These are phyloP conservation scores for Parotocinclus haroldoi DNA, from an alignment of 2,797 vertebrate species.

Conservation along the genomic window DNA sequence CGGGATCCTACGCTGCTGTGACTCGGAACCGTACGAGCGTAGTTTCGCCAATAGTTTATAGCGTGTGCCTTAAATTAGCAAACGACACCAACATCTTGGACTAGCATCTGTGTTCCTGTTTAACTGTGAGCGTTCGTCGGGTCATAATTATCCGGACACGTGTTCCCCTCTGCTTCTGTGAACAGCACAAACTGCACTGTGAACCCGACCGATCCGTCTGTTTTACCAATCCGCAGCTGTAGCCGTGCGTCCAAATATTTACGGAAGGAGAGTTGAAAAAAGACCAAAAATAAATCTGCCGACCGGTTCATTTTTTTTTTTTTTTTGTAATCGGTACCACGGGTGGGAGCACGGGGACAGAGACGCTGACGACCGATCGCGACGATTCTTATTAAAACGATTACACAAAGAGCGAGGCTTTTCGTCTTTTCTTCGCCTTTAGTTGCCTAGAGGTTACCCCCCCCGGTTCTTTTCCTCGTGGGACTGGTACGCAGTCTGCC, in stretches of 20 bases:
- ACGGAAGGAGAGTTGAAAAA: too few species aligned
- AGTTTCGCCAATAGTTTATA: constrained; percentile 10
- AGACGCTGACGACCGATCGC: neutral
- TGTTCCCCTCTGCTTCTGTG: too few species aligned
- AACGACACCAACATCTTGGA: neutral
- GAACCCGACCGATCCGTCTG: constrained; percentile 45
- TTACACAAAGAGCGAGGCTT: neutral
- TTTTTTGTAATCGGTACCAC: constrained; percentile 11
- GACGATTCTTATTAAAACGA: constrained; percentile 43
- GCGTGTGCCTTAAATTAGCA: constrained; percentile 48
- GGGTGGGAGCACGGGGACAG: too few species aligned
- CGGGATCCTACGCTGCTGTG: too few species aligned
- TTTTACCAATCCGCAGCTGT: constrained; percentile 19
- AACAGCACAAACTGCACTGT: constrained; percentile 46
- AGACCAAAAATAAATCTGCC: too few species aligned
- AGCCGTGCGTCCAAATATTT: too few species aligned
- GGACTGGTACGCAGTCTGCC: too few species aligned
- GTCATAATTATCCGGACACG: too few species aligned
- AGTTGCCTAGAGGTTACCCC: too few species aligned
- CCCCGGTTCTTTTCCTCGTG: too few species aligned
- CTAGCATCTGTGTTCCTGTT: neutral
- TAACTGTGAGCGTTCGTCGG: neutral
- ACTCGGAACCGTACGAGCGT: too few species aligned
- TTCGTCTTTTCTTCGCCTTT: too few species aligned
- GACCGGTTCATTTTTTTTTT: constrained; percentile 14